Evolutionary conservation across 2,797 vertebrate genomes (phyloP).

Genomic region (Aphelocoma californica): DNA sequence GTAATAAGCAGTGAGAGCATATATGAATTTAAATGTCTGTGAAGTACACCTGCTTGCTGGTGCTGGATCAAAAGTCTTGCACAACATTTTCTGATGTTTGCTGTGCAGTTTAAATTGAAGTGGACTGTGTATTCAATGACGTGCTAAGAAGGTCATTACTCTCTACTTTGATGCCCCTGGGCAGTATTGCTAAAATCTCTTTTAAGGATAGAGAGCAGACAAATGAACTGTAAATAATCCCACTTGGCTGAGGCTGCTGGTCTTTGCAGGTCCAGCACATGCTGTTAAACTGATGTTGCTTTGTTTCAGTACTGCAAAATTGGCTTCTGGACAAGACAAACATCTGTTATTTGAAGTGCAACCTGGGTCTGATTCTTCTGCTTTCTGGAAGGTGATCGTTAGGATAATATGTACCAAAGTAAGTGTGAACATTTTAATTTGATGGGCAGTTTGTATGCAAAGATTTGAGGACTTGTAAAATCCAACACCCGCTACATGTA

Average conservation of each 20-base stretch:
- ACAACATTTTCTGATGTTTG: background rate
- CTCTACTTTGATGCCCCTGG: background rate
- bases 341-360: constrained; percentile 96
- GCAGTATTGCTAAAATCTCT: background rate
- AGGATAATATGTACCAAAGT: constrained; percentile 96
- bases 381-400: constrained; percentile 94
- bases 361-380: constrained; percentile 91
- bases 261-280: background rate
- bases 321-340: constrained; percentile 91
- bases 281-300: background rate
- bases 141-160: background rate
- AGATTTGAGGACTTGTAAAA: background rate
- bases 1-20: background rate
- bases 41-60: background rate
- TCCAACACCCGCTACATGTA: background rate
- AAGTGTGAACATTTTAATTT: constrained; percentile 43
- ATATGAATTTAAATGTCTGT: background rate
- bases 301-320: constrained; percentile 86
- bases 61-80: background rate
- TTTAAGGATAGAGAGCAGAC: background rate
- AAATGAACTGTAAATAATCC: background rate
- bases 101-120: background rate
- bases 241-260: background rate
- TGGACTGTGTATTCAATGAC: background rate
- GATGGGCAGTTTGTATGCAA: background rate